These are phyloP conservation scores for Kuschelorhynchus macadamiae DNA, from an alignment of 2,888 invertebrate species.

Conservation along the genomic window DNA sequence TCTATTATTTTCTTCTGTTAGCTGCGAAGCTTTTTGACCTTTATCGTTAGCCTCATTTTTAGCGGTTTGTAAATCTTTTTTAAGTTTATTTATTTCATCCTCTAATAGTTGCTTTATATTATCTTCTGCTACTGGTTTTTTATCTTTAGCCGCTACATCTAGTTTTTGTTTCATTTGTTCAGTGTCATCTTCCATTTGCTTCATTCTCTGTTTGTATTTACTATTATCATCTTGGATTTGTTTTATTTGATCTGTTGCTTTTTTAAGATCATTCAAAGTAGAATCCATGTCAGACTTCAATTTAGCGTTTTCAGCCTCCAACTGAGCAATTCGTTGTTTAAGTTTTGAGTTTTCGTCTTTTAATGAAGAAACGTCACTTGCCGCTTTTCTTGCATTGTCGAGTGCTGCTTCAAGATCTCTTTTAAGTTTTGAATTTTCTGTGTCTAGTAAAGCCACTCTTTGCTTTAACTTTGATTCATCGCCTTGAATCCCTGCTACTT, in stretches of 20 bases:
- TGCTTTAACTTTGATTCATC: conserved; percentile 49
- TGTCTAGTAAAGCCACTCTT: conserved; percentile 46
- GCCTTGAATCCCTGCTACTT: conserved; percentile 34
- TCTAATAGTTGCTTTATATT: conserved; percentile 26
- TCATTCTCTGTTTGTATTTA: conserved; percentile 52
- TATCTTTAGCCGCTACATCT: conserved; percentile 18
- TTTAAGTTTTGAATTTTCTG: conserved; percentile 49
- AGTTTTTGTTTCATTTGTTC: conserved; percentile 46
- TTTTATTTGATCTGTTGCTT: conserved; percentile 37
- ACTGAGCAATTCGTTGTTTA: conserved; percentile 47
- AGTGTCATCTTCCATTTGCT: conserved; percentile 51
- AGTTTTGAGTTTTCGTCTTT: conserved; percentile 47
- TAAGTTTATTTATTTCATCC: conserved; percentile 31
- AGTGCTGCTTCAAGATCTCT: conserved; percentile 49
- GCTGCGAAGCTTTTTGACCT: conserved; percentile 13
- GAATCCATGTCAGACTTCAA: conserved; percentile 52
- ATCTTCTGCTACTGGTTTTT: conserved; percentile 35
- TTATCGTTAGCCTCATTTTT: conserved; percentile 24
- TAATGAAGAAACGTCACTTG: conserved; percentile 26
- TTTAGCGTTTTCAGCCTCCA: conserved; percentile 55
- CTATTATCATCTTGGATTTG: conserved; percentile 50
- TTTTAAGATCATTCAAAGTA: conserved; percentile 21
- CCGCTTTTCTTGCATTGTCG: conserved; percentile 49
- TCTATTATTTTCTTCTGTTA: conserved; percentile 28
- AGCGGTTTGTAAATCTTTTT: conserved; percentile 32